These are phyloP conservation scores for Microcebus griseorufus DNA, from an alignment of 2,113 vertebrate species.

Conservation along the genomic window DNA sequence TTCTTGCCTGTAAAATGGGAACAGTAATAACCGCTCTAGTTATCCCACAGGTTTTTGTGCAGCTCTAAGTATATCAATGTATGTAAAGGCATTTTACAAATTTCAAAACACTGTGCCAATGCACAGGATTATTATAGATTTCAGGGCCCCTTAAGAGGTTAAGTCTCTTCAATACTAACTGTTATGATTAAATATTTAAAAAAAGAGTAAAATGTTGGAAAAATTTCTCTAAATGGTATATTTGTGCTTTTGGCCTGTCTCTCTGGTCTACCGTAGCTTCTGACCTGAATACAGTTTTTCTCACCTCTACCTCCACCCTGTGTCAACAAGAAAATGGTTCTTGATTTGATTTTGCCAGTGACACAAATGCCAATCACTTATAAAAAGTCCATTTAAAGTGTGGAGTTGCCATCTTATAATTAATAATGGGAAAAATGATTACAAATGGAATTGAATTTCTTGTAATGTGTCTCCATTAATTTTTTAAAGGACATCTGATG, in stretches of 20 bases:
- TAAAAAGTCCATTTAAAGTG: background rate
- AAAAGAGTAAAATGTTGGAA: background rate
- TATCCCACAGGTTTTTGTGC: background rate
- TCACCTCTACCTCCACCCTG: background rate
- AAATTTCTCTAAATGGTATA: background rate
- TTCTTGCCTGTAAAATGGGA: background rate
- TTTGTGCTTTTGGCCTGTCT: background rate
- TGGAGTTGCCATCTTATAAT: background rate
- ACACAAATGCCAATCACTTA: background rate
- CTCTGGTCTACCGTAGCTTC: background rate
- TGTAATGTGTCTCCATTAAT: background rate
- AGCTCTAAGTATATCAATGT: background rate
- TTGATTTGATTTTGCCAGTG: background rate
- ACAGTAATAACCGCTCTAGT: background rate
- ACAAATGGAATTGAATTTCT: background rate
- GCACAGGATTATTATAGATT: background rate
- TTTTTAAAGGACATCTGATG: background rate
- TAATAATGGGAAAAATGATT: conserved; percentile 12
- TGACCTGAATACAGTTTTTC: background rate
- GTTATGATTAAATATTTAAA: background rate
- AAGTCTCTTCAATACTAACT: background rate
- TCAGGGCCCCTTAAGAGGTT: background rate
- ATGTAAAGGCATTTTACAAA: background rate
- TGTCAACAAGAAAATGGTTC: background rate
- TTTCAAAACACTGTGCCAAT: background rate